Base-by-base conservation (phyloP, 2,113 vertebrate species). In the Lasiurus cinereus region DNA sequence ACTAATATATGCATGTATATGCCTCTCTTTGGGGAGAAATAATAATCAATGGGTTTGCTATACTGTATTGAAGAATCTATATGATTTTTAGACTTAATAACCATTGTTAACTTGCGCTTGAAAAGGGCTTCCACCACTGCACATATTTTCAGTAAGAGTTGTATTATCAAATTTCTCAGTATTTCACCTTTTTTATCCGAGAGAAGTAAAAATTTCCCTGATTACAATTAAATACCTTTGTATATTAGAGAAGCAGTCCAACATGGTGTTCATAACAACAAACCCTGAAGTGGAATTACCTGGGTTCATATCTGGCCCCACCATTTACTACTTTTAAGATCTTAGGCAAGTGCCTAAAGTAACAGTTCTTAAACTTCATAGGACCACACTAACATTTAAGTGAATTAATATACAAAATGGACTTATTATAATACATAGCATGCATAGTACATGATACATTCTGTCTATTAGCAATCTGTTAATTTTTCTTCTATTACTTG, bases 381-480 rank as follows among this genome's bases (percentile, higher is more conserved):
- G 56, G 16, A 29, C 33, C n/a, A 33, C 8, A 86, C 39, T 89
- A 79, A 88, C 14, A 56, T 52, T 64, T 91, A 76, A 64, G 43
- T 54, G 27, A 73, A 22, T 56, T 80, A 96, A 73, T 59, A 24
- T 24, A 80, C 43, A 8, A n/a, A 92, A 84, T 43, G 36, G 29
- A 9, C 15, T 79, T 73, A 69, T 29, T 22, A 64, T 72, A 94
- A 77, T 39, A 69, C 31, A 72, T 0, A 46, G 2, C 36, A 85
- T 82, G 82, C 10, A 84, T 8, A 62, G 56, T 50, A 87, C 79
- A 52, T 76, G 67, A 90, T 77, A 91, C 4, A 91, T 78, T 77
- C 27, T 77, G 62, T 43, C 50, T 78, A 77, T 72, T 36, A 77
- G 31, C 27, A 31, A 48, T 52, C 48, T 90, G n/a, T 73, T 90